Evolutionary conservation across 2,888 invertebrate genomes (phyloP).

Genomic region (Agriopis marginaria): DNA sequence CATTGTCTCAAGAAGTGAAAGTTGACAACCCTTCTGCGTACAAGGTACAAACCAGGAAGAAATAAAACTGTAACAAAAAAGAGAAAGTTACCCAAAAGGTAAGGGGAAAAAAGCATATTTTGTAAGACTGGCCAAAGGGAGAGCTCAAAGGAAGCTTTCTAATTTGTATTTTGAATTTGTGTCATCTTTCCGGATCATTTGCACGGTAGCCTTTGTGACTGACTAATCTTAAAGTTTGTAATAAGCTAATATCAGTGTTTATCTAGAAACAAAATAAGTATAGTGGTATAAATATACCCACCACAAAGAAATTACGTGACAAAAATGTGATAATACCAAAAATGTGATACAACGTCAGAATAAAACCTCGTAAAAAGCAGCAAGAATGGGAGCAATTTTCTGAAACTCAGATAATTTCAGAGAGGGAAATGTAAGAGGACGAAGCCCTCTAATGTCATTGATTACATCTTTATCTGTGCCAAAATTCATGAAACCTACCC

Average conservation of each 20-base stretch:
- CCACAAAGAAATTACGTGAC: slow-evolving; percentile 12
- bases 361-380: slow-evolving; percentile 19
- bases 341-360: slow-evolving; percentile 17
- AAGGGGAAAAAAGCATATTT: slow-evolving; percentile 66
- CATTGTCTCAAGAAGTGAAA: slow-evolving; percentile 79
- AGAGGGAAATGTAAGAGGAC: slow-evolving; percentile 27
- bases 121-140: slow-evolving; percentile 72
- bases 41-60: slow-evolving; percentile 75
- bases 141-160: slow-evolving; percentile 73
- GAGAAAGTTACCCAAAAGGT: slow-evolving; percentile 78
- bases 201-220: slow-evolving; percentile 66
- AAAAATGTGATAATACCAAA: slow-evolving; percentile 22
- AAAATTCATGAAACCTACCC: slow-evolving; percentile 45
- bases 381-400: slow-evolving; percentile 35
- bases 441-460: slow-evolving; percentile 39
- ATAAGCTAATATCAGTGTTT: not conserved
- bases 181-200: slow-evolving; percentile 67
- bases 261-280: not conserved
- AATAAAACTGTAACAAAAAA: slow-evolving; percentile 81
- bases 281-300: not conserved
- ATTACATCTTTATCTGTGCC: slow-evolving; percentile 41
- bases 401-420: slow-evolving; percentile 25
- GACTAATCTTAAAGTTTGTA: slow-evolving; percentile 36
- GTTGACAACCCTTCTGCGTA: slow-evolving; percentile 79
- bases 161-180: slow-evolving; percentile 72